Base-by-base conservation (phyloP, 2,888 invertebrate species). In the Pollenia griseotomentosa region DNA sequence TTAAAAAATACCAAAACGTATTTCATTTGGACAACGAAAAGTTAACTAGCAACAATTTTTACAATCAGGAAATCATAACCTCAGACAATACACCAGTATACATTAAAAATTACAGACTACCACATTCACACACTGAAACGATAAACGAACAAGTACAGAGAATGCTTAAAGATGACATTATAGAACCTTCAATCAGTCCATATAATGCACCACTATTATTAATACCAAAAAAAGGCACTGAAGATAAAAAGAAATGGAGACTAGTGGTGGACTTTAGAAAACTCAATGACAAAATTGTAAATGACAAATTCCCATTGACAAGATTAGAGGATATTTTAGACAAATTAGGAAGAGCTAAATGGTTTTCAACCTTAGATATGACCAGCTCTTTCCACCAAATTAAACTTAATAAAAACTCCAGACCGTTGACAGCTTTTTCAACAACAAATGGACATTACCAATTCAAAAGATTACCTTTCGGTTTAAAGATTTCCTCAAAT, bases 121-220 rank as follows among this genome's bases (percentile, higher is more conserved):
- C 46, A 57, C 23, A 59, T 12, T 19, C 23, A 40, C 44, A 65
- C n/a, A 11, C 65, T 16, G n/a, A 46, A 1, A 16, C 44, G 9
- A 65, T 65, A 65, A 65, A 65, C 16, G 55, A 53, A 53, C 44
- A 83, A 63, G 79, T 86, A 23, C 23, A 83, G 16, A 51, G 83
- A 46, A 23, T 83, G 61, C n/a, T 66, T 23, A 7, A 82, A 6
- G 73, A 85, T 11, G 80, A 87, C 23, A 70, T 70, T 86, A 46
- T 46, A 46, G 65, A 65, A 11, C 65, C 65, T 46, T 65, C 68
- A 68, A 12, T 51, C 12, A 51, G 86, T 12, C 86, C 86, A 7
- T 84, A 87, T 33, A 89, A 89, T 78, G 77, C 83, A 48, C 88
- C 86, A 51, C 33, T 88, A 46, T 42, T 87, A n/a, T 55, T 88